phyloP scores from a whole-genome alignment of 2,888 invertebrate genomes.

The Platycheirus rosarum region DNA sequence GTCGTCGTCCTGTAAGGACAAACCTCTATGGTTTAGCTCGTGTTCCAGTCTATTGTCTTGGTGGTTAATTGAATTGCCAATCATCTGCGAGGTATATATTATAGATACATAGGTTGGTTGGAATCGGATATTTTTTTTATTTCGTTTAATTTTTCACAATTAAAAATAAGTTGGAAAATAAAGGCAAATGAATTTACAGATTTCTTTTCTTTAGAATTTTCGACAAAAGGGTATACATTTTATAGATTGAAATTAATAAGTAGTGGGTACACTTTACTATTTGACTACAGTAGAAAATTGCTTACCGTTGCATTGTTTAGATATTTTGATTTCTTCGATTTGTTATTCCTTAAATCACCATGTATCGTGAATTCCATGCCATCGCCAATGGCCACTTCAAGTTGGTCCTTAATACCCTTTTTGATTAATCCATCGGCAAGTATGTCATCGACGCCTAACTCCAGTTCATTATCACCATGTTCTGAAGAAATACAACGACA shows the following conservation, averaged over 20 bases:
- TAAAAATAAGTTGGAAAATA: conserved; percentile 16
- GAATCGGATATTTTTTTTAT: conserved; percentile 59
- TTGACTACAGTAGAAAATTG: conserved; percentile 24
- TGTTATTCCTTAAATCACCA: conserved; percentile 92
- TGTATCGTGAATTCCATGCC: conserved; percentile 97
- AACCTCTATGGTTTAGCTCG: conserved; percentile 89
- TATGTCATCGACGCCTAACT: conserved; percentile 87
- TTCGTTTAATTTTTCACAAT: conserved; percentile 38
- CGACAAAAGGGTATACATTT: conserved; percentile 6
- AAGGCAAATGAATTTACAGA: conserved; percentile 6
- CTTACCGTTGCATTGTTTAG: conserved; percentile 90
- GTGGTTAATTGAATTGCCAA: conserved; percentile 91
- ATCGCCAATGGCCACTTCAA: conserved; percentile 95
- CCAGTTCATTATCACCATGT: conserved; percentile 86
- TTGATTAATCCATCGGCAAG: conserved; percentile 93
- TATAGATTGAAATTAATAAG: conserved; percentile 12
- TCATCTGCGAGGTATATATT: conserved; percentile 79
- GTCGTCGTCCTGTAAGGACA: conserved; percentile 89
- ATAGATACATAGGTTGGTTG: conserved; percentile 61
- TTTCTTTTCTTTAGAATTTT: conserved; percentile 18
- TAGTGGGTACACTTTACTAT: no score
- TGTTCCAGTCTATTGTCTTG: conserved; percentile 90
- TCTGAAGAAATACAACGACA: conserved; percentile 88
- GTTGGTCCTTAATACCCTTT: conserved; percentile 93
- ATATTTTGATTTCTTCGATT: conserved; percentile 91